Evolutionary conservation across 2,888 invertebrate genomes (phyloP), one percentile per base, ranked within the genome.

Genomic region (Ochlodes sylvanus): DNA sequence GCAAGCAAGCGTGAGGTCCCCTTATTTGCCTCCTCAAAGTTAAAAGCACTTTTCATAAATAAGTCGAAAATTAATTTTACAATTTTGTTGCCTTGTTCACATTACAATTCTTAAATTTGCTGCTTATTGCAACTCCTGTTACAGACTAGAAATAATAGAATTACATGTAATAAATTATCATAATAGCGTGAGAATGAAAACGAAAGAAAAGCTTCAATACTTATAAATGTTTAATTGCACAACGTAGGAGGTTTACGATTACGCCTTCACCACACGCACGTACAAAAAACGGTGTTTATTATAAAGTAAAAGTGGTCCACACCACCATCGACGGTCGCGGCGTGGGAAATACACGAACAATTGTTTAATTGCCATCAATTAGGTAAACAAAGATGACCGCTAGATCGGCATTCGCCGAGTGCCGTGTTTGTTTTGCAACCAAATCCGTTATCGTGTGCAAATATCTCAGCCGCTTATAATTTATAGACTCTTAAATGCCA

Each of bases 301-400:
- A 19, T 19, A 52, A 55, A 55, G 57, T 50, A 58, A 65, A 52
- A 65, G 65, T 38, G 65, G 65, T 15, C 47, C 41, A 38, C 19
- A 12, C 14, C 56, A 52, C 17, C 12, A 47, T 27, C 9, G 56
- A 19, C 19, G 61, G 12, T 38, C 38, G 38, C 38, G 38, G 27
- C 69, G 70, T 73, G 73, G 63, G 73, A 72, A 58, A 58, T 34
- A 63, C 70, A 72, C 69, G 55, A 42, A 57, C n/a, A 65, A 52
- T 57, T 63, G 60, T 71, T 70, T 69, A 69, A 70, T 70, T 66
- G 69, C 69, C 58, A 47, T 57, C 68, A 68, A 68, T 68, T 68
- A 68, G 57, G 69, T 71, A 70, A 72, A 64, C 71, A 70, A 69
- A 57, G 68, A 72, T 72, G 63, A 71, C 71, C 72, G 69, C 62